Evolutionary conservation across 2,113 vertebrate species (phyloP), one percentile per base, ranked within the genome.

Genomic region (Lamprologus callipterus): DNA sequence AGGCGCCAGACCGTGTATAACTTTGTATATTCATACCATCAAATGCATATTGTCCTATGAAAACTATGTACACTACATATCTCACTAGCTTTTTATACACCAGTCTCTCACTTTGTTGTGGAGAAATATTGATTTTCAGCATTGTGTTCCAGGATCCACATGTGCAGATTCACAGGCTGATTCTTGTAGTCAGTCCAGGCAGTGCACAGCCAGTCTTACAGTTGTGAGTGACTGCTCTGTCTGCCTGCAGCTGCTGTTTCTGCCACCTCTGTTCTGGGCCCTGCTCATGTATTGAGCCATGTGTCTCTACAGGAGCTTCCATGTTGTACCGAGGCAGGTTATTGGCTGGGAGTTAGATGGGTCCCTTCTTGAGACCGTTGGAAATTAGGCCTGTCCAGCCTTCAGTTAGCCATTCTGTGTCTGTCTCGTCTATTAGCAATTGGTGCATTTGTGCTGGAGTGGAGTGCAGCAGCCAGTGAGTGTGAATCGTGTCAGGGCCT

Each of bases 1-100:
- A 45, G 42, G 42, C 3, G 0, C 42, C 42, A 45, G 42, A 45
- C 42, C 3, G 0, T 45, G 42, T 45, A 45, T 0, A 45, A 45
- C 42, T 45, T 45, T 45, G 42, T 2, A 45, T 45, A 0, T 45
- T 45, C 28, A 63, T 63, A 33, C 14, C 14, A 58, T 58, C 57
- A 31, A 60, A 60, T 17, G 26, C 1, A 9, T 31, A 4, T 60
- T 1, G 26, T 31, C 57, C 57, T 60, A 3, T 60, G 14, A 60
- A 60, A 60, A 10, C 57, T 31, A 31, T 31, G 26, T 60, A 31
- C 57, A 60, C 14, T 60, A 31, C 8, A 60, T 10, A 33, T 1
- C 3, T 33, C 16, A 60, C 28, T 58, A 60, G 57, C 28, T 60
- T 60, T 33, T 33, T 60, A 6, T 60, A 19, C 57, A 10, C 28